phyloP scores from a whole-genome alignment of 2,113 vertebrate species.

The Crotophaga sulcirostris region DNA sequence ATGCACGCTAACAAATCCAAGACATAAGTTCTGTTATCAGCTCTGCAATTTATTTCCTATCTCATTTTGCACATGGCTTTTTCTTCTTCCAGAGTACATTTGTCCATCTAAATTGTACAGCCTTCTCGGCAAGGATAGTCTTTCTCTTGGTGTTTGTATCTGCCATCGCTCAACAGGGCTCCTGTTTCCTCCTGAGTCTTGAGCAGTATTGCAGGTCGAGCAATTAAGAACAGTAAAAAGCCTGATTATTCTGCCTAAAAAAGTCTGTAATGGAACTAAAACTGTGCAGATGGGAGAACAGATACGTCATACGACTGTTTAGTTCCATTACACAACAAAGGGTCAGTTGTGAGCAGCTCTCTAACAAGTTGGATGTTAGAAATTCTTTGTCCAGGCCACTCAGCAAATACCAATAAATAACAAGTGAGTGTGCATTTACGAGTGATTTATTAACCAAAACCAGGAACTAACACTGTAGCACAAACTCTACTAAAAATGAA shows the following conservation, averaged over 20 bases:
- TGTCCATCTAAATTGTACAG: slow-evolving; percentile 16
- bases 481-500: background rate
- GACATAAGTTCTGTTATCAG: background rate
- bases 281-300: slow-evolving; percentile 36
- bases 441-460: slow-evolving; percentile 28
- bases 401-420: slow-evolving; percentile 29
- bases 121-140: background rate
- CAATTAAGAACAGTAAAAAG: slow-evolving; percentile 51
- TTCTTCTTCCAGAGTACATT: background rate
- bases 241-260: slow-evolving; percentile 36
- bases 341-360: slow-evolving; percentile 7
- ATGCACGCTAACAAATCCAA: background rate
- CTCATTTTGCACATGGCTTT: slow-evolving; percentile 4
- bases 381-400: slow-evolving; percentile 18
- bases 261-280: slow-evolving; percentile 18
- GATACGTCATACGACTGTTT: slow-evolving; percentile 13
- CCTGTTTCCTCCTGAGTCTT: slow-evolving; percentile 18
- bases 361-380: background rate
- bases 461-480: background rate
- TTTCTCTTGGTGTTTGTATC: slow-evolving; percentile 23
- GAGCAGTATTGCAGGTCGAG: background rate
- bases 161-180: background rate
- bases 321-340: slow-evolving; percentile 41
- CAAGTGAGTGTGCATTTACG: background rate
- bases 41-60: slow-evolving; percentile 21